A percentile compares a stretch with the other conserved stretches of the same genome.
phyloP scores from a whole-genome alignment of 2,797 vertebrate genomes.

The Phataginus tricuspis region DNA sequence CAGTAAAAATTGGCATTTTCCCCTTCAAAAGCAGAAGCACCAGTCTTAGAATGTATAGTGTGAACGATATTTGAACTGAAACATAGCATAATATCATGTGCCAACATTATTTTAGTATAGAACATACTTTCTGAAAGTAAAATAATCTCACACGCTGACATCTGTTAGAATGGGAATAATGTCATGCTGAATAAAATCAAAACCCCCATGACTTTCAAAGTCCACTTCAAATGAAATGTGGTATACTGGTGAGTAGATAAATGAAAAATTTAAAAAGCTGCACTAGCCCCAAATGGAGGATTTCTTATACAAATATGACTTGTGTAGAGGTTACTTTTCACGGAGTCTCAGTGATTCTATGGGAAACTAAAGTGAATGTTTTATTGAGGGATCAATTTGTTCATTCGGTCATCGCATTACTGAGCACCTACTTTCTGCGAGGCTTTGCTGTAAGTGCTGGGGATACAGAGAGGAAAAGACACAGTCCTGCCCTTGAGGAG shows the following conservation, averaged over 20 bases:
- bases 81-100: slow-evolving; percentile 86
- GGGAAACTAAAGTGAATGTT: slow-evolving; percentile 82
- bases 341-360: slow-evolving; percentile 77
- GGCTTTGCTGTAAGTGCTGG: not conserved
- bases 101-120: slow-evolving; percentile 87
- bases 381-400: slow-evolving; percentile 81
- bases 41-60: slow-evolving; percentile 88
- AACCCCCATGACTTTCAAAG: slow-evolving; percentile 81
- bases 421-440: slow-evolving; percentile 52
- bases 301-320: slow-evolving; percentile 78
- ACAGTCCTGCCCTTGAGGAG: slow-evolving; percentile 74
- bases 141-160: slow-evolving; percentile 83
- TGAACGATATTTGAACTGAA: slow-evolving; percentile 86
- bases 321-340: slow-evolving; percentile 76
- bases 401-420: slow-evolving; percentile 35
- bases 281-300: slow-evolving; percentile 75
- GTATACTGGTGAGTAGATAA: slow-evolving; percentile 77
- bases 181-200: slow-evolving; percentile 85
- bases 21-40: slow-evolving; percentile 91
- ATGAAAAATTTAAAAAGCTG: slow-evolving; percentile 80
- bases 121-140: slow-evolving; percentile 82
- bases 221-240: slow-evolving; percentile 80
- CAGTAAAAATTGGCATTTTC: slow-evolving; percentile 90
- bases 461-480: slow-evolving; percentile 50
- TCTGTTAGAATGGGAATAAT: slow-evolving; percentile 83